A percentile compares a stretch with the other conserved stretches of the same genome.
Conservation (phyloP, 1,140 invertebrate genomes). For the Brachionus asplanchnoidis region DNA sequence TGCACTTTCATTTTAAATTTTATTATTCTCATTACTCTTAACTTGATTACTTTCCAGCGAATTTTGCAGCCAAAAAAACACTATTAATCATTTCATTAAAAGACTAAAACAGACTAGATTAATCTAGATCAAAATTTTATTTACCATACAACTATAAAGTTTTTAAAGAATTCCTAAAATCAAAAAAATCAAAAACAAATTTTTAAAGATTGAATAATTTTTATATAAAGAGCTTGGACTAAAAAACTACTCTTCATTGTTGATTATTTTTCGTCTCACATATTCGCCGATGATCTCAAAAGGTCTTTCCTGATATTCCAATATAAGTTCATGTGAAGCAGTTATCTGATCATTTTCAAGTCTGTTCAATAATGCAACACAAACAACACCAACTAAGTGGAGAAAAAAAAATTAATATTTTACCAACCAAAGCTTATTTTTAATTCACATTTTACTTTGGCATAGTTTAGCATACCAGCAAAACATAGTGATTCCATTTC, state of each 20-base stretch:
- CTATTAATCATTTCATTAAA: too few species aligned
- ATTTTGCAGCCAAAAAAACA: too few species aligned
- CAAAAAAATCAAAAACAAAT: background rate
- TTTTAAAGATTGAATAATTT: too few species aligned
- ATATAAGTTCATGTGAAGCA: conserved; percentile 74
- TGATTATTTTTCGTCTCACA: conserved; percentile 4
- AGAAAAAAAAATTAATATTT: background rate
- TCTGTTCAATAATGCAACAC: conserved; percentile 85
- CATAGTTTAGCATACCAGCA: conserved; percentile 83
- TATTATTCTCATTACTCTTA: too few species aligned
- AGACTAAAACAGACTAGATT: background rate
- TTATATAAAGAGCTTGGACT: background rate
- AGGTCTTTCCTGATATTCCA: conserved; percentile 87
- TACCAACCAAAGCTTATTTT: background rate
- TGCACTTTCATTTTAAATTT: too few species aligned
- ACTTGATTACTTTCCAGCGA: too few species aligned
- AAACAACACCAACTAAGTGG: conserved; percentile 74
- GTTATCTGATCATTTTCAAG: conserved; percentile 85
- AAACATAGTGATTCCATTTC: conserved; percentile 95
- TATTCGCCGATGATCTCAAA: conserved; percentile 64
- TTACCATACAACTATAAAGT: background rate
- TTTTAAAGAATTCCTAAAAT: background rate
- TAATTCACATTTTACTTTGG: conserved; percentile 64
- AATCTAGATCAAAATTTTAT: background rate
- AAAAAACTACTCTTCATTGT: conserved; percentile 1